phyloP scores from a whole-genome alignment of 2,797 vertebrate species.

The Halcyon smyrnensis region DNA sequence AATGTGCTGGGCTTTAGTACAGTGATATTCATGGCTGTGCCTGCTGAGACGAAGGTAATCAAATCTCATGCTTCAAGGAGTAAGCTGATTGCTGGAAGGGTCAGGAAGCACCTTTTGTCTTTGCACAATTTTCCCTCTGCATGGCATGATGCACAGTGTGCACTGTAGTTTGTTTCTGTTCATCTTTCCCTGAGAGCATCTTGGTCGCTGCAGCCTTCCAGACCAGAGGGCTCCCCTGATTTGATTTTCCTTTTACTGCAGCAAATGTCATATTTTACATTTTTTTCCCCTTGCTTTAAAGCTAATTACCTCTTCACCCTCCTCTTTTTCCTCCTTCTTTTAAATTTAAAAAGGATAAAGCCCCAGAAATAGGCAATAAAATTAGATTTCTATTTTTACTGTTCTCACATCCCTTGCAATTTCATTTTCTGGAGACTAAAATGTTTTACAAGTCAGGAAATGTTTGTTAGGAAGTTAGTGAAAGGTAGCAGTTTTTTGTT shows the following conservation, averaged over 20 bases:
- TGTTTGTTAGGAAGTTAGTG: neutral
- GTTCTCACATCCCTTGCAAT: neutral
- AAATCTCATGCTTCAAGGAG: constrained; percentile 37
- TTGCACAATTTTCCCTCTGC: constrained; percentile 30
- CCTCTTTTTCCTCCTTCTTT: neutral
- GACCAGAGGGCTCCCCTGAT: neutral
- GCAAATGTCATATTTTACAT: neutral
- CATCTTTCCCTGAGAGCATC: neutral
- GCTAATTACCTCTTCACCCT: neutral
- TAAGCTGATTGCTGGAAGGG: constrained; percentile 14
- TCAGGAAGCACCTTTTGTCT: neutral
- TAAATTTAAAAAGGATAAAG: neutral
- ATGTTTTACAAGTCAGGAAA: neutral
- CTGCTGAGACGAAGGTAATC: neutral
- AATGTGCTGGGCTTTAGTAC: neutral
- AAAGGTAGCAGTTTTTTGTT: neutral
- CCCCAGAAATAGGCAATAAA: neutral
- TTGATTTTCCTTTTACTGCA: constrained; percentile 3
- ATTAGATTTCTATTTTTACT: neutral
- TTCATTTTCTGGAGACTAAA: neutral
- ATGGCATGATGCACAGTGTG: neutral
- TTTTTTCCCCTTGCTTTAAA: neutral
- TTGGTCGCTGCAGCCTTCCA: neutral
- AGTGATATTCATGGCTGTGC: neutral
- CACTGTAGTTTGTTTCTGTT: neutral